Percentiles rank a stretch among this genome's conserved stretches.
Conservation (phyloP, 2,113 vertebrate species). For the Tetraodon nigroviridis region DNA sequence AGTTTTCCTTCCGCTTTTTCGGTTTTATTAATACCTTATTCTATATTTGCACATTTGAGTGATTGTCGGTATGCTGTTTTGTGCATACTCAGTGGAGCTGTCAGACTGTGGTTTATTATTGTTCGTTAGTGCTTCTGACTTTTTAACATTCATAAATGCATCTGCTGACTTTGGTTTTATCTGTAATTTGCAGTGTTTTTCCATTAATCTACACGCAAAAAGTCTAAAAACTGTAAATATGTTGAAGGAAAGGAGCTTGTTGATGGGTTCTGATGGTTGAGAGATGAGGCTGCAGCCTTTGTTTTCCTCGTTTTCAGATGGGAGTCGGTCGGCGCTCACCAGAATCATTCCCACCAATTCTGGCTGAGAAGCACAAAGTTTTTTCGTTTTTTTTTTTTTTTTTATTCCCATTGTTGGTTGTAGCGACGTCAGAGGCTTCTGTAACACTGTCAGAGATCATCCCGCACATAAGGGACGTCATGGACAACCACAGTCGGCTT, state of each 20-base stretch:
- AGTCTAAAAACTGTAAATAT: not conserved
- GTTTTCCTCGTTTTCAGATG: too few relatives aligned
- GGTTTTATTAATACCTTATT: constrained; percentile 37
- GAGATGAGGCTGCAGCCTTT: too few relatives aligned
- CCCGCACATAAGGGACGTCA: constrained; percentile 27
- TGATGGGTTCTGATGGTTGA: too few relatives aligned
- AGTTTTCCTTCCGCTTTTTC: constrained; percentile 26
- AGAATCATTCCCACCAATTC: too few relatives aligned
- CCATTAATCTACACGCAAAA: too few relatives aligned
- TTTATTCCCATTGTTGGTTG: too few relatives aligned
- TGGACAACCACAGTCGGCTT: constrained; percentile 50
- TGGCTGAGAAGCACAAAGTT: too few relatives aligned
- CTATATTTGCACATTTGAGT: constrained; percentile 50
- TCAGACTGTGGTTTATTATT: not conserved
- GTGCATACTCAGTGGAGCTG: constrained; percentile 3
- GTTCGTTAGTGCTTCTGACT: constrained; percentile 2
- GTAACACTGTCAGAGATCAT: too few relatives aligned
- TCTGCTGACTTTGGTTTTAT: constrained; percentile 9
- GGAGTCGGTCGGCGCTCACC: too few relatives aligned
- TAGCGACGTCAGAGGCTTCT: too few relatives aligned
- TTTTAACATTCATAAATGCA: constrained; percentile 6
- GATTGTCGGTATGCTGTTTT: constrained; percentile 31
- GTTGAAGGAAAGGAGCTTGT: not conserved
- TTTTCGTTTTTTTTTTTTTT: too few relatives aligned
- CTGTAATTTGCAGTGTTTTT: constrained; percentile 2